A percentile compares a stretch with the other conserved stretches of the same genome.
Conservation (phyloP, 2,888 invertebrate genomes). For the Subacronicta megacephala region DNA sequence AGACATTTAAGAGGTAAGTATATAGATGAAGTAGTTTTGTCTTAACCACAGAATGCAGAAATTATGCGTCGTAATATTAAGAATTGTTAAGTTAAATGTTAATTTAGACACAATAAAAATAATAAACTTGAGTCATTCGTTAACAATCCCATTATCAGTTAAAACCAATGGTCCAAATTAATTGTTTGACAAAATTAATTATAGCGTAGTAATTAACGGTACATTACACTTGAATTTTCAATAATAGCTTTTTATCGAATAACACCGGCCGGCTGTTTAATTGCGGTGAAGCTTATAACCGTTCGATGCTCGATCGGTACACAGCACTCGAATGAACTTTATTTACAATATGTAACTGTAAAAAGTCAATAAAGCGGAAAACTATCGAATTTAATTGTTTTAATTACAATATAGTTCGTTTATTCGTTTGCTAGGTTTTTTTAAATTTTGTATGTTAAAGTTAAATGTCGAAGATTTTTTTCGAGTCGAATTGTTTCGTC, state of each 20-base stretch:
- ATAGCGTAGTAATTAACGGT: slow-evolving; percentile 54
- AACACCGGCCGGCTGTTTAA: slow-evolving; percentile 50
- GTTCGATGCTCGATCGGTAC: slow-evolving; percentile 65
- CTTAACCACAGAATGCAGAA: no score
- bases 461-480: slow-evolving; percentile 40
- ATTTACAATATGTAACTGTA: slow-evolving; percentile 78
- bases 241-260: slow-evolving; percentile 61
- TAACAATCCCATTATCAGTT: slow-evolving; percentile 45
- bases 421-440: slow-evolving; percentile 27
- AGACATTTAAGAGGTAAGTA: no score
- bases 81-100: no score
- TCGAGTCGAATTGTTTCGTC: no score
- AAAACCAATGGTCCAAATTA: slow-evolving; percentile 53
- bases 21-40: no score
- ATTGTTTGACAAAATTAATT: slow-evolving; percentile 57
- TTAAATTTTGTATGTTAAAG: slow-evolving; percentile 32
- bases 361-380: slow-evolving; percentile 84
- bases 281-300: slow-evolving; percentile 58
- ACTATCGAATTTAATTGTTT: slow-evolving; percentile 82
- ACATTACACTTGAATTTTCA: slow-evolving; percentile 59
- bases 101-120: no score
- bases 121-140: slow-evolving; percentile 23
- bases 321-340: slow-evolving; percentile 72
- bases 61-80: no score
- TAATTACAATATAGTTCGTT: slow-evolving; percentile 78